These are phyloP conservation scores for Muschampia plurimacula DNA, from an alignment of 2,888 invertebrate species.

Conservation along the genomic window DNA sequence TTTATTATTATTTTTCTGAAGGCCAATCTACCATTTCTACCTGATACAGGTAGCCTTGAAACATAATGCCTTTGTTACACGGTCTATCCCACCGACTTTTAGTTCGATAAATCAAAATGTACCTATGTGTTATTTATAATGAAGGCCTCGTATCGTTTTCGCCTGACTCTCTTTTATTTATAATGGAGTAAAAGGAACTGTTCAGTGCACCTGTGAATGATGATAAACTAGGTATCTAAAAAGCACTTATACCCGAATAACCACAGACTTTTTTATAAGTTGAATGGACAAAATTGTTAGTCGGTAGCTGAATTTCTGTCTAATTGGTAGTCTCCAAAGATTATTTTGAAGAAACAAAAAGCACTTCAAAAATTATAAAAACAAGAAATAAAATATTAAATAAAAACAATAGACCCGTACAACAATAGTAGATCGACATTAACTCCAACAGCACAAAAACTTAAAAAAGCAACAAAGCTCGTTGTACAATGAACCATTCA, in stretches of 20 bases:
- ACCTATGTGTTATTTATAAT: neutral
- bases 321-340: neutral
- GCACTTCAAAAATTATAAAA: slow-evolving; percentile 73
- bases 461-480: slow-evolving; percentile 70
- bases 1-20: slow-evolving; percentile 23
- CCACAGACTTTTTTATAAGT: no score
- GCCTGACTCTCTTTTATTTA: neutral
- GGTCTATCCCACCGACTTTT: slow-evolving; percentile 6
- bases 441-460: slow-evolving; percentile 63
- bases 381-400: slow-evolving; percentile 71
- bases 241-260: no score
- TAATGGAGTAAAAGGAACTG: neutral
- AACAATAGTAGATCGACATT: slow-evolving; percentile 72
- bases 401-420: slow-evolving; percentile 67
- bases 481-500: slow-evolving; percentile 74
- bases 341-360: slow-evolving; percentile 52
- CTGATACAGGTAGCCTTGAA: slow-evolving; percentile 24
- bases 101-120: slow-evolving; percentile 26
- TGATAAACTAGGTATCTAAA: neutral
- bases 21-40: slow-evolving; percentile 22
- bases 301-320: no score
- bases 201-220: neutral
- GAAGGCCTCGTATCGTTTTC: slow-evolving; percentile 13
- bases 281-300: no score
- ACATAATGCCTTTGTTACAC: slow-evolving; percentile 17